A percentile compares a stretch with the other conserved stretches of the same genome.
Conservation (phyloP, 2,113 vertebrate genomes). For the Castor canadensis region DNA sequence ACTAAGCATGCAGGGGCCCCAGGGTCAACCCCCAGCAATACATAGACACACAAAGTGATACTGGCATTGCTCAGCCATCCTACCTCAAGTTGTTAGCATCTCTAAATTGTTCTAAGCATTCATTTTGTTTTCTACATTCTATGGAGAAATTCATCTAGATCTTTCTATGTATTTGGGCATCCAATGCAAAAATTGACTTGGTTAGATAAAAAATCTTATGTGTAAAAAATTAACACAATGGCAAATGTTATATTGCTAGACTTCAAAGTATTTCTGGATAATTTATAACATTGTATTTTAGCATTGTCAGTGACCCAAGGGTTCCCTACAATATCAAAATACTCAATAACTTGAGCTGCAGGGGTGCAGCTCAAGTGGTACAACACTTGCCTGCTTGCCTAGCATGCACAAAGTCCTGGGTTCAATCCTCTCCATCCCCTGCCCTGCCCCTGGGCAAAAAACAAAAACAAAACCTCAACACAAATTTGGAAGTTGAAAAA, state of each 20-base stretch:
- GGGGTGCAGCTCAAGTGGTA: no score
- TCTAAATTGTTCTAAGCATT: background rate
- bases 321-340: background rate
- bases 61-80: background rate
- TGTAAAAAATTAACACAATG: background rate
- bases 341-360: no score
- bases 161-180: background rate
- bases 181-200: background rate
- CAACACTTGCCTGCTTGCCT: no score
- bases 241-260: background rate
- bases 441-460: no score
- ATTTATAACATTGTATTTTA: background rate
- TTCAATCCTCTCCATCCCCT: no score
- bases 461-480: background rate
- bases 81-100: background rate
- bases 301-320: background rate
- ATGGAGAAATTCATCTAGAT: background rate
- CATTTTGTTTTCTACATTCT: slow-evolving; percentile 8
- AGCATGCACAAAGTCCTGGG: no score
- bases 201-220: background rate
- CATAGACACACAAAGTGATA: background rate
- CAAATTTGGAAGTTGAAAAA: slow-evolving; percentile 16
- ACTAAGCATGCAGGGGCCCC: background rate
- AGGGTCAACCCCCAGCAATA: background rate
- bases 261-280: background rate